These are phyloP conservation scores for Cyclargus thomasi DNA, from an alignment of 1,140 invertebrate species.

Conservation along the genomic window DNA sequence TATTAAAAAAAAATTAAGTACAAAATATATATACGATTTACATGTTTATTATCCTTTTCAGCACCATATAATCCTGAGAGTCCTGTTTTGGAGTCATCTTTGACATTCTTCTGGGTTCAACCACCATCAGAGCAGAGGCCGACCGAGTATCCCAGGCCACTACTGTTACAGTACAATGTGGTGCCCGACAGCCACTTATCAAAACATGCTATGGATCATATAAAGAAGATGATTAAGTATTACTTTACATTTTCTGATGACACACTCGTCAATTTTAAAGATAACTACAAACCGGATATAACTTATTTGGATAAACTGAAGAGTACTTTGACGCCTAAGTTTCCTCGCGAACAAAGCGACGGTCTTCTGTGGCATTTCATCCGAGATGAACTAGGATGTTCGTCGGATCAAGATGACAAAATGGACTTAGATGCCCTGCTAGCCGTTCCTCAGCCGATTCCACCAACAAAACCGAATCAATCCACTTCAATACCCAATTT, in stretches of 20 bases:
- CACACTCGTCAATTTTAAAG: conserved; percentile 86
- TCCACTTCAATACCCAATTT: conserved; percentile 60
- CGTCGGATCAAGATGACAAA: conserved; percentile 75
- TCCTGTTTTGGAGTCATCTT: conserved; percentile 84
- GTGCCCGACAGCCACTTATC: conserved; percentile 88
- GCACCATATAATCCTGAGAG: conserved; percentile 91
- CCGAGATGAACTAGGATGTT: conserved; percentile 74
- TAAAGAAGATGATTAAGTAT: conserved; percentile 90
- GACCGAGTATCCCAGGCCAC: conserved; percentile 92
- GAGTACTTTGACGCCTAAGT: conserved; percentile 79
- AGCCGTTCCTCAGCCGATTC: conserved; percentile 74
- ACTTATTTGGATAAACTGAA: conserved; percentile 89
- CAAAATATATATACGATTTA: background rate
- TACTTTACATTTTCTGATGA: conserved; percentile 82
- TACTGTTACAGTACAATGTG: conserved; percentile 90
- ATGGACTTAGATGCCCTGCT: conserved; percentile 71
- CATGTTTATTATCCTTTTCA: conserved; percentile 62
- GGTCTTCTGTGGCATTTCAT: conserved; percentile 79
- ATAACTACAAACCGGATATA: conserved; percentile 82
- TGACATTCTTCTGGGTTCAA: conserved; percentile 95
- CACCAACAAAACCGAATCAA: conserved; percentile 64
- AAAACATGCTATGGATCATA: conserved; percentile 89
- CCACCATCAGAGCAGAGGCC: conserved; percentile 93
- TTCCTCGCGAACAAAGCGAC: conserved; percentile 80
- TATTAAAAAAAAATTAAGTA: background rate